phyloP scores from a whole-genome alignment of 2,888 invertebrate species.

The Desoria tigrina region DNA sequence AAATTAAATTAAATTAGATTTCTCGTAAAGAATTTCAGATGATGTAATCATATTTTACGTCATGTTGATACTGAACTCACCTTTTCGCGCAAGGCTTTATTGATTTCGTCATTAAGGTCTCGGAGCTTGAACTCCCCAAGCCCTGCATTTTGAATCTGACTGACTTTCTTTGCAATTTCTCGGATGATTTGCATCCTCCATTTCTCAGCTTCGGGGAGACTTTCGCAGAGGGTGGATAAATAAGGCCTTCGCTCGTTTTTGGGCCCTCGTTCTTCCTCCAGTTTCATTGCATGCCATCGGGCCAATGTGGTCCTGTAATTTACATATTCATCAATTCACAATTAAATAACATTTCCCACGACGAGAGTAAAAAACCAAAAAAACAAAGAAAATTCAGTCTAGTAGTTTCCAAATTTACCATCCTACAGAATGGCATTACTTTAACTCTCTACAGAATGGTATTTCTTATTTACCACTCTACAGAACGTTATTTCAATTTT shows the following conservation, averaged over 20 bases:
- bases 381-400: not conserved
- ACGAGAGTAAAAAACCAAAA: slow-evolving; percentile 3
- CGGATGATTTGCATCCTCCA: slow-evolving; percentile 95
- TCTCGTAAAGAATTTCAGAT: no score
- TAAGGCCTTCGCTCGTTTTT: slow-evolving; percentile 87
- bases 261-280: slow-evolving; percentile 69
- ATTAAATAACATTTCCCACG: not conserved
- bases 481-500: no score
- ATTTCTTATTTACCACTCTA: no score
- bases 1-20: slow-evolving; percentile 53
- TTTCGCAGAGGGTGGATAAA: slow-evolving; percentile 91
- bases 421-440: not conserved
- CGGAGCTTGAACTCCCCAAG: slow-evolving; percentile 98
- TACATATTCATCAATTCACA: slow-evolving; percentile 17
- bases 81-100: slow-evolving; percentile 92
- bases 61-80: no score
- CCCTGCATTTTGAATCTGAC: slow-evolving; percentile 98
- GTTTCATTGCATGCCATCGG: slow-evolving; percentile 95
- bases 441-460: no score
- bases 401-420: not conserved
- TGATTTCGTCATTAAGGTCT: slow-evolving; percentile 98
- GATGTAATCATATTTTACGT: no score
- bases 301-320: slow-evolving; percentile 88
- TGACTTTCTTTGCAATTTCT: slow-evolving; percentile 97
- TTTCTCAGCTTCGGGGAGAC: slow-evolving; percentile 88